Evolutionary conservation across 2,113 vertebrate species (phyloP).

Genomic region (Girardinichthys multiradiatus): DNA sequence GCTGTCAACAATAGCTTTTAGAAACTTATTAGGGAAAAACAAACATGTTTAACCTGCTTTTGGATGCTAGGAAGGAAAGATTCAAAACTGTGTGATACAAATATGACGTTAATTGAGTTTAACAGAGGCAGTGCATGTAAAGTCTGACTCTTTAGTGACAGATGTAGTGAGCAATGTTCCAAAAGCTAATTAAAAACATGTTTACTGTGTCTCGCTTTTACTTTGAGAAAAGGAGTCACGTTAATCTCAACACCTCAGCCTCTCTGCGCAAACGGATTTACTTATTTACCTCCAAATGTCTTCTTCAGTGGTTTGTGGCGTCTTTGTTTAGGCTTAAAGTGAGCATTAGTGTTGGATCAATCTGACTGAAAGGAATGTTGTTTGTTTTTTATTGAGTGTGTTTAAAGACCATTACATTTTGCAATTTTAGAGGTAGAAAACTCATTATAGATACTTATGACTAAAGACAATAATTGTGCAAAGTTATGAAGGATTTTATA

Average conservation of each 20-base stretch:
- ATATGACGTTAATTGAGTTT: background rate
- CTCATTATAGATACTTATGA: background rate
- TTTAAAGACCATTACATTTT: slow-evolving; percentile 6
- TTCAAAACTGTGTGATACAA: slow-evolving; percentile 29
- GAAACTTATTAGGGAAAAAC: background rate
- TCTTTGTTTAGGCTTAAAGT: background rate
- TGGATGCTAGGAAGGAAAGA: slow-evolving; percentile 37
- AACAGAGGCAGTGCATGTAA: background rate
- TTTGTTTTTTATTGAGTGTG: background rate
- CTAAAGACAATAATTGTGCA: background rate
- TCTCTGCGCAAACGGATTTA: background rate
- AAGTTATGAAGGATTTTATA: background rate
- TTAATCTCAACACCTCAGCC: background rate
- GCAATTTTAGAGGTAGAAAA: background rate
- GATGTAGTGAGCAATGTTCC: background rate
- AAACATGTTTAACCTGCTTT: slow-evolving; percentile 6
- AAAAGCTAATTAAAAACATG: background rate
- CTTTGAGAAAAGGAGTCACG: background rate
- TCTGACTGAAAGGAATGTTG: slow-evolving; percentile 1
- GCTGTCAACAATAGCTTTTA: slow-evolving; percentile 6
- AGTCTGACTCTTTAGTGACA: background rate
- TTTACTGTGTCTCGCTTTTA: background rate
- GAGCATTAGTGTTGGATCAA: background rate
- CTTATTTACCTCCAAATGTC: slow-evolving; percentile 1
- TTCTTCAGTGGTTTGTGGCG: background rate